Evolutionary conservation across 2,797 vertebrate genomes (phyloP), one percentile per base, ranked within the genome.

Genomic region (Melanotaenia parkinsoni): DNA sequence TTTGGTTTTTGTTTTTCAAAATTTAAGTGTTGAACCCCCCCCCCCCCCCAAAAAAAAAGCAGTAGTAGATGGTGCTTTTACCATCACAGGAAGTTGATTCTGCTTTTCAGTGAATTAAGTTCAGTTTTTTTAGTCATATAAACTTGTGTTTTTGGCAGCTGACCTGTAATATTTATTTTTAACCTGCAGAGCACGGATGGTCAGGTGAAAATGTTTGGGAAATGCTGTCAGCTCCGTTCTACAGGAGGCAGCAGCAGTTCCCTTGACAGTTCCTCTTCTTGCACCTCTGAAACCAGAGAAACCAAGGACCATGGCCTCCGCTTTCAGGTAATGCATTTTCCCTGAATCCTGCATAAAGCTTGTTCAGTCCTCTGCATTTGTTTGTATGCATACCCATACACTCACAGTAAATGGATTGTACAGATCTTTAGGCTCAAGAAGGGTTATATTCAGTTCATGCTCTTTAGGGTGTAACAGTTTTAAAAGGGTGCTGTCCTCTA

Each of bases 181-280:
- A 18, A 30, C 30, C 37, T 18, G 93, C 69, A 99, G 97, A 97
- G 94, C 84, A 94, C 93, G 0, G 97, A 99, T 68, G 94, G 93
- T 74, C 97, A 96, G 88, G 95, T 93, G 65, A 96, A 96, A 88
- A 95, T 97, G 80, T 96, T 98, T 74, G 97, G 96, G 53, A 98
- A 97, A 74, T 99, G 96, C 78, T 99, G 97, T 89, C 96, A 97
- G 4, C 94, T 98, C 74, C 96, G 95, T 84, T 95, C 97, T 0
- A 97, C 96, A 74, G 96, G 97, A 72, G 98, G 97, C 72, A 99
- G 97, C 92, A 96, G 96, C 87, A 97, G 96, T 65, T 99, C 98
- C 70, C 91, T 99, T 91, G 98, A 99, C 85, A 99, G 97, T 92
- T 91, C 91, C 32, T 93, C 96, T 58, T 97, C 96, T 67, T 96